Base-by-base conservation (phyloP, 2,888 invertebrate genomes). In the Subacronicta megacephala region DNA sequence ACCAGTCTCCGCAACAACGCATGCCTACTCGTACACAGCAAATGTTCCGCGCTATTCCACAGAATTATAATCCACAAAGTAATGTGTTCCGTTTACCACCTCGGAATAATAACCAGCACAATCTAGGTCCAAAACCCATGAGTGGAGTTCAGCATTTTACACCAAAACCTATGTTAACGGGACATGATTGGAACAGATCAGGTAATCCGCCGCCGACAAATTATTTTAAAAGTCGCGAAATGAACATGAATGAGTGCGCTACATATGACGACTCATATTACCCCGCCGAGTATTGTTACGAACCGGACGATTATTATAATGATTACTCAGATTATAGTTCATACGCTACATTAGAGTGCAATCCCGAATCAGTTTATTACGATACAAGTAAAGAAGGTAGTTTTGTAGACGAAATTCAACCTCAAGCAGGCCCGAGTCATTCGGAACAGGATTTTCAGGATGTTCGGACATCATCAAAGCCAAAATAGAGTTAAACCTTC, bases 401-500 rank as follows among this genome's bases (percentile, higher is more conserved):
- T n/a, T n/a, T n/a, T n/a, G n/a, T n/a, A n/a, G n/a, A n/a, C n/a
- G n/a, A n/a, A n/a, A n/a, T n/a, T 9, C 23, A 23, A 3, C 23
- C 23, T 1, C 23, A 23, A 9, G 9, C 23, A 9, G 7, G 9
- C 23, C 7, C 23, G 1, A 23, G 23, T 9, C 7, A 9, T 23
- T 7, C n/a, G n/a, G n/a, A n/a, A n/a, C n/a, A 64, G 53, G 56
- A 74, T 75, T 76, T 75, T 76, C 65, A 36, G 44, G 35, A 40
- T 7, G 31, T 0, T 16, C 7, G 44, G 41, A 57, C 9, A 7
- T 51, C 44, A 60, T n/a, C 45, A 15, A 55, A 51, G n/a, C 40
- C 13, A 77, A 65, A 50, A 73, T 73, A 75, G 74, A 75, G 37
- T 4, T 75, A 0, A 72, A 75, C 33, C 35, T 73, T 4, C 72